phyloP scores from a whole-genome alignment of 2,888 invertebrate species.

The Polia nebulosa region DNA sequence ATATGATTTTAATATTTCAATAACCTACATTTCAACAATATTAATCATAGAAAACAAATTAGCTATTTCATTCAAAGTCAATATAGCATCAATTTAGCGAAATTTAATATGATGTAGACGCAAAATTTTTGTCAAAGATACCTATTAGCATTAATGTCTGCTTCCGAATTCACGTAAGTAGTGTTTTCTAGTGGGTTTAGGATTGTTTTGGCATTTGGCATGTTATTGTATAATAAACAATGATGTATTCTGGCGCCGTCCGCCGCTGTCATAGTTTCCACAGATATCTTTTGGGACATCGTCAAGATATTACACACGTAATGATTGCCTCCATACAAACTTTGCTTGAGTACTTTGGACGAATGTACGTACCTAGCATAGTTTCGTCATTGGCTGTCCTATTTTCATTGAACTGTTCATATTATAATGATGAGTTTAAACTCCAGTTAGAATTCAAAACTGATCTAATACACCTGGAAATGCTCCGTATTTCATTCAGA shows the following conservation, averaged over 20 bases:
- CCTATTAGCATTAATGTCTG: constrained; percentile 42
- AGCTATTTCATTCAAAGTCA: constrained; percentile 25
- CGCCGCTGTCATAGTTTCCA: constrained; percentile 75
- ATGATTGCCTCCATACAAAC: constrained; percentile 52
- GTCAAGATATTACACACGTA: constrained; percentile 49
- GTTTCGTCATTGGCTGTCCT: constrained; percentile 32
- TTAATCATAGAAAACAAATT: constrained; percentile 54
- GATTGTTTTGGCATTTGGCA: constrained; percentile 33
- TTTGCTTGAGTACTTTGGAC: constrained; percentile 35
- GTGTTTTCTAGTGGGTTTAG: constrained; percentile 53
- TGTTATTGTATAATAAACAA: constrained; percentile 73
- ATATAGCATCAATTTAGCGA: constrained; percentile 38
- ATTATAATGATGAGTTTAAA: constrained; percentile 10
- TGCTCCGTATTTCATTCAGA: not conserved
- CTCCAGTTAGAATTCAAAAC: not conserved
- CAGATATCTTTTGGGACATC: constrained; percentile 79
- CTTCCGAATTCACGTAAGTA: constrained; percentile 55
- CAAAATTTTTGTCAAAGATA: constrained; percentile 29
- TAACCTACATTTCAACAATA: constrained; percentile 44
- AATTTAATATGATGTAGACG: constrained; percentile 36
- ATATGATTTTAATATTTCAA: constrained; percentile 25
- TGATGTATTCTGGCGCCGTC: constrained; percentile 74
- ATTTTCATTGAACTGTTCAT: constrained; percentile 20
- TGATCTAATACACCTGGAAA: not conserved
- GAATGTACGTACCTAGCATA: constrained; percentile 7